phyloP scores from a whole-genome alignment of 2,888 invertebrate genomes.

The Tenthredo scrophulariae region DNA sequence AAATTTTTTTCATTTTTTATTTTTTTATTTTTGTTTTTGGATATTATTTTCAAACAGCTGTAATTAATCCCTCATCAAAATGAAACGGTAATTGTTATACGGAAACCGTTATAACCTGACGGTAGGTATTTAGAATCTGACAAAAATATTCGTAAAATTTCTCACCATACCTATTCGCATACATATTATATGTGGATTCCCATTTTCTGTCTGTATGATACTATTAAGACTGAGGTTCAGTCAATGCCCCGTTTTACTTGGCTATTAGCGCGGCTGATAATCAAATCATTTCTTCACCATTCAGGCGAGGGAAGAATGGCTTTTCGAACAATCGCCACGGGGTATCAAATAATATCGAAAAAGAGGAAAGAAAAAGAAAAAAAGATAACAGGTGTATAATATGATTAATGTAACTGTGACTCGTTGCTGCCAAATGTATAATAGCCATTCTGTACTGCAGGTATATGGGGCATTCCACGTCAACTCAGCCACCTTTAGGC shows the following conservation, averaged over 20 bases:
- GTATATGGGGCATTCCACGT: too few species aligned
- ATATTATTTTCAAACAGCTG: not conserved
- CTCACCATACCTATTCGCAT: not conserved
- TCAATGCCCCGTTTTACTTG: not conserved
- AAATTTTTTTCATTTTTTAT: not conserved
- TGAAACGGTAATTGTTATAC: not conserved
- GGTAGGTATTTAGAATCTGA: not conserved
- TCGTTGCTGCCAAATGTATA: not conserved
- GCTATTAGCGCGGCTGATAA: not conserved
- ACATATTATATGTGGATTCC: not conserved
- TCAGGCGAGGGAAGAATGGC: not conserved
- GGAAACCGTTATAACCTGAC: not conserved
- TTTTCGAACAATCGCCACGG: not conserved
- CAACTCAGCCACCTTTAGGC: too few species aligned
- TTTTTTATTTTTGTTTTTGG: not conserved
- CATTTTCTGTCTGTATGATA: not conserved
- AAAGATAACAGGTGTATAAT: not conserved
- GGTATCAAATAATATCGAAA: not conserved
- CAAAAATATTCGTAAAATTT: not conserved
- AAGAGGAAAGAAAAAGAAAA: not conserved
- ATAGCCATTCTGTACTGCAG: not conserved
- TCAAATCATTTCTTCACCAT: not conserved
- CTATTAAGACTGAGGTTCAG: not conserved
- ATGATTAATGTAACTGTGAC: not conserved
- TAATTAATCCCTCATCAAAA: not conserved